phyloP scores from a whole-genome alignment of 2,797 vertebrate genomes.

The Harpagifer antarcticus region DNA sequence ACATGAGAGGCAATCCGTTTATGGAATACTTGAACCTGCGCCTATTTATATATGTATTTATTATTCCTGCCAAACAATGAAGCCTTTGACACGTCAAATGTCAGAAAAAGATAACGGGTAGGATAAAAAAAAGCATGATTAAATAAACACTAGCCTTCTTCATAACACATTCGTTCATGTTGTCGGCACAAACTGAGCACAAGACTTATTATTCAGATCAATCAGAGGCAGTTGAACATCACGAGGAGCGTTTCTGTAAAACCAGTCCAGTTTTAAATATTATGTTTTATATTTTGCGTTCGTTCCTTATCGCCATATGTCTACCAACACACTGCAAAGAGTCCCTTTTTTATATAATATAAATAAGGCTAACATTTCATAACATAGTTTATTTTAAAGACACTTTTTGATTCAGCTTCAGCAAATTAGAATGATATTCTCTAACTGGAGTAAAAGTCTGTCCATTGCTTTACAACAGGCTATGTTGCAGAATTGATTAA shows the following conservation, averaged over 20 bases:
- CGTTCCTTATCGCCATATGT: neutral
- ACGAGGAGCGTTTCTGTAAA: no score
- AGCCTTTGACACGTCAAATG: neutral
- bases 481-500: neutral
- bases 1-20: neutral
- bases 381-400: neutral
- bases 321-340: neutral
- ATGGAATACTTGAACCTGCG: neutral
- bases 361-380: neutral
- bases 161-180: no score
- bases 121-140: no score
- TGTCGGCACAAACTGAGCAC: neutral
- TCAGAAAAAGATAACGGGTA: neutral
- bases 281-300: neutral
- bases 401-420: neutral
- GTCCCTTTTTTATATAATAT: neutral
- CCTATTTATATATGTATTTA: no score
- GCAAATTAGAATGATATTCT: neutral
- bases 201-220: neutral
- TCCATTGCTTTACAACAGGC: neutral
- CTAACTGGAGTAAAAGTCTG: neutral
- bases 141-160: neutral
- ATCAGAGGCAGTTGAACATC: neutral
- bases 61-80: no score
- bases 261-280: neutral